Evolutionary conservation across 2,113 vertebrate genomes (phyloP), one percentile per base, ranked within the genome.

Genomic region (Candoia aspera): DNA sequence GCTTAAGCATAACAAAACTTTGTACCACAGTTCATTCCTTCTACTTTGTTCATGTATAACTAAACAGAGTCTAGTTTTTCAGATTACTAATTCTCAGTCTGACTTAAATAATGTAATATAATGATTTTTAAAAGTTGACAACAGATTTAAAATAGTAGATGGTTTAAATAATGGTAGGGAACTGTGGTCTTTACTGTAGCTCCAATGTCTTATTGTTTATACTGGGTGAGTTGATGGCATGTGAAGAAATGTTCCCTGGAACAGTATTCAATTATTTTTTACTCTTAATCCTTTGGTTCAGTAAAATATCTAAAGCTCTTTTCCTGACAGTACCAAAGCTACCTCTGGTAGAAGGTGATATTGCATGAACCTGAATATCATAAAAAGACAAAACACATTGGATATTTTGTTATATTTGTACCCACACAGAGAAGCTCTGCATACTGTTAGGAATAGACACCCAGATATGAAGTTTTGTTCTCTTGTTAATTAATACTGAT

Each of bases 401-500:
- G 94, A 46, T 17, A 59, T 26, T 46, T 58, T 91, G 26, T 11
- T 89, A 42, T 29, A 2, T 92, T 17, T 92, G 88, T 95, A 64
- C 89, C 84, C 62, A 13, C 42, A 13, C 29, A 57, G 55, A 94
- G 94, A 73, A 73, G 23, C 21, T 92, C 91, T 84, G 86, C 2
- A 64, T 90, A 83, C 53, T 49, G 0, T 84, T 58, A 17, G 33
- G 58, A 86, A 93, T 37, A 87, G 86, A 84, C 23, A 95, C 55
- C 49, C 84, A 96, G 92, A 91, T 96, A 90, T 92, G 90, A 91
- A 93, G 92, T 93, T 95, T 94, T 95, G 88, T 92, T 94, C 73
- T 87, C 89, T 4, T 87, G 84, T 93, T 92, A 94, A 96, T 96
- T 95, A 95, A 92, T 94, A 94, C 91, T 96, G 94, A 96, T 93